Evolutionary conservation across 2,888 invertebrate genomes (phyloP).

Genomic region (Plemyria rubiginata): DNA sequence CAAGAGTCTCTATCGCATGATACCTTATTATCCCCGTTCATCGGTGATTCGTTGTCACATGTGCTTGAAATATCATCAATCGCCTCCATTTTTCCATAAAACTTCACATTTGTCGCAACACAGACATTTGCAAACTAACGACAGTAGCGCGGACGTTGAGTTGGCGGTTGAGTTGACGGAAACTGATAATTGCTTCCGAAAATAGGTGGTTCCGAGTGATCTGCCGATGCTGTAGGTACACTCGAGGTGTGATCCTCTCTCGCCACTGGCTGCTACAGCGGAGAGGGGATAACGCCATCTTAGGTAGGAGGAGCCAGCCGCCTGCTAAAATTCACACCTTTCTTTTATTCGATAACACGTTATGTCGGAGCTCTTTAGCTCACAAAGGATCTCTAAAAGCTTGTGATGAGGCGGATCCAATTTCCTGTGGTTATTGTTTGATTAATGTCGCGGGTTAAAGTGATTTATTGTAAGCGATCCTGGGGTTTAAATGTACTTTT

Average conservation of each 20-base stretch:
- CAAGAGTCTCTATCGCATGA: constrained; percentile 57
- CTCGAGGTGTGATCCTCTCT: constrained; percentile 62
- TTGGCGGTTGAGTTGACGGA: constrained; percentile 56
- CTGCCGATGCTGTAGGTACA: constrained; percentile 74
- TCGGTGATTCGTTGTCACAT: constrained; percentile 64
- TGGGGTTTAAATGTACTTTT: constrained; percentile 42
- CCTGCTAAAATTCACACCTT: constrained; percentile 85
- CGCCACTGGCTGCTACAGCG: constrained; percentile 70
- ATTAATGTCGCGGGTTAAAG: constrained; percentile 75
- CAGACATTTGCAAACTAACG: constrained; percentile 19
- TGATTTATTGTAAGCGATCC: constrained; percentile 68
- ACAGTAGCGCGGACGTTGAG: constrained; percentile 47
- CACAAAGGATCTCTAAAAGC: constrained; percentile 83
- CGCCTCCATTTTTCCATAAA: constrained; percentile 58
- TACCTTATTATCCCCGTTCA: constrained; percentile 44
- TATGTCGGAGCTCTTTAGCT: constrained; percentile 80
- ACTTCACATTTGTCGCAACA: constrained; percentile 13
- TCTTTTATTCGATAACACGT: constrained; percentile 84
- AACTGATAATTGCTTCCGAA: constrained; percentile 80
- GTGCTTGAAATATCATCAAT: constrained; percentile 76
- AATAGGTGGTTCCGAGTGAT: constrained; percentile 75
- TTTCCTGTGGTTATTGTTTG: constrained; percentile 77
- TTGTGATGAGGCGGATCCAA: constrained; percentile 78
- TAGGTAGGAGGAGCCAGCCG: constrained; percentile 77
- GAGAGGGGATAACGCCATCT: constrained; percentile 81